phyloP scores from a whole-genome alignment of 2,797 vertebrate species.

The Petrocephalus sullivani region DNA sequence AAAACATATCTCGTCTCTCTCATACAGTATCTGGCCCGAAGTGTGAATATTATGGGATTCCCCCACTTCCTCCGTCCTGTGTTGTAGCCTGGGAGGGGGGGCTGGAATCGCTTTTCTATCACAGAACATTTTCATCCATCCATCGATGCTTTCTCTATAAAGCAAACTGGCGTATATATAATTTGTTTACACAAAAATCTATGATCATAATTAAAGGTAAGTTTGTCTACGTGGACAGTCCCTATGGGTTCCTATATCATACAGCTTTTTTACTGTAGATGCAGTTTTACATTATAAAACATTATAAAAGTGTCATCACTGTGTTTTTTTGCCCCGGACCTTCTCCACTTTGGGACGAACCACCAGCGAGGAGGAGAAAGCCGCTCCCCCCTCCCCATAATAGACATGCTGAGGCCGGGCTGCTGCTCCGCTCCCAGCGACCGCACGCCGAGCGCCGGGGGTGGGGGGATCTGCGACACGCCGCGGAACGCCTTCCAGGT shows the following conservation, averaged over 20 bases:
- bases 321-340: background rate
- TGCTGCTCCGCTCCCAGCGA: background rate
- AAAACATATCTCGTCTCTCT: background rate
- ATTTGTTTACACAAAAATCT: background rate
- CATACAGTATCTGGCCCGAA: background rate
- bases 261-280: background rate
- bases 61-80: background rate
- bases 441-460: background rate
- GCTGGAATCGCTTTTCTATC: background rate
- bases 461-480: constrained; percentile 6
- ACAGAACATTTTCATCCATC: constrained; percentile 20
- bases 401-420: background rate
- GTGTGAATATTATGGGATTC: background rate
- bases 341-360: background rate
- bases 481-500: background rate
- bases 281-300: background rate
- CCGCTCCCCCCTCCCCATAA: background rate
- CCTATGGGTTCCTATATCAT: background rate
- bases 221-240: background rate
- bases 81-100: background rate
- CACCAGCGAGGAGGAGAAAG: background rate
- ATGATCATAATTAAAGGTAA: background rate
- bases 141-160: background rate
- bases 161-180: background rate
- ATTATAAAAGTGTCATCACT: background rate